Evolutionary conservation across 1,140 invertebrate genomes (phyloP).

Genomic region (Neodiprion pinetum): DNA sequence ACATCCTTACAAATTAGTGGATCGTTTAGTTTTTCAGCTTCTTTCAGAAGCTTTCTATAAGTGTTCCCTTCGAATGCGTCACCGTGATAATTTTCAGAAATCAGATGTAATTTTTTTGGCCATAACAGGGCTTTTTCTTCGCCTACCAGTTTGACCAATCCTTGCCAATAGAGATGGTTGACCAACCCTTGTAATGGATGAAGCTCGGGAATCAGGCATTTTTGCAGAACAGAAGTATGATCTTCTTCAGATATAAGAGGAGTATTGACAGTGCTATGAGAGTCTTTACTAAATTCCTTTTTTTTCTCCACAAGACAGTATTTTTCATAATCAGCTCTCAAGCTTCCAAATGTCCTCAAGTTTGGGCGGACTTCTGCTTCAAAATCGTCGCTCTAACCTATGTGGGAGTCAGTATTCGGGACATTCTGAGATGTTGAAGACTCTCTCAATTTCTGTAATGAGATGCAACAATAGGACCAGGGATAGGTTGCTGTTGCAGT

Average conservation of each 20-base stretch:
- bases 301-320: slow-evolving; percentile 10
- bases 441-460: slow-evolving; percentile 14
- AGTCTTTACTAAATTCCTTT: slow-evolving; percentile 15
- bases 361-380: neutral
- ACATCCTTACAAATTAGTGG: slow-evolving; percentile 17
- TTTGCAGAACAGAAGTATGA: slow-evolving; percentile 20
- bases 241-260: slow-evolving; percentile 21
- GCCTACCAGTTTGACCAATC: slow-evolving; percentile 18
- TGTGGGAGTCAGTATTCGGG: neutral
- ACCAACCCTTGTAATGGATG: slow-evolving; percentile 30
- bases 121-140: slow-evolving; percentile 27
- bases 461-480: slow-evolving; percentile 21
- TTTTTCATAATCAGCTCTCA: slow-evolving; percentile 16
- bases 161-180: slow-evolving; percentile 29
- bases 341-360: slow-evolving; percentile 21
- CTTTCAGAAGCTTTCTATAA: slow-evolving; percentile 25
- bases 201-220: slow-evolving; percentile 27
- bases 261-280: slow-evolving; percentile 19
- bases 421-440: neutral
- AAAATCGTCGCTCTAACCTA: neutral
- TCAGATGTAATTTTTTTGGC: slow-evolving; percentile 26
- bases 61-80: slow-evolving; percentile 28
- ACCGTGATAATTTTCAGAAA: slow-evolving; percentile 30
- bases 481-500: slow-evolving; percentile 23
- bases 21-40: slow-evolving; percentile 17